These are phyloP conservation scores for Heliocidaris tuberculata DNA, from an alignment of 35 echinoderm and acorn worm genomes.

Conservation along the genomic window DNA sequence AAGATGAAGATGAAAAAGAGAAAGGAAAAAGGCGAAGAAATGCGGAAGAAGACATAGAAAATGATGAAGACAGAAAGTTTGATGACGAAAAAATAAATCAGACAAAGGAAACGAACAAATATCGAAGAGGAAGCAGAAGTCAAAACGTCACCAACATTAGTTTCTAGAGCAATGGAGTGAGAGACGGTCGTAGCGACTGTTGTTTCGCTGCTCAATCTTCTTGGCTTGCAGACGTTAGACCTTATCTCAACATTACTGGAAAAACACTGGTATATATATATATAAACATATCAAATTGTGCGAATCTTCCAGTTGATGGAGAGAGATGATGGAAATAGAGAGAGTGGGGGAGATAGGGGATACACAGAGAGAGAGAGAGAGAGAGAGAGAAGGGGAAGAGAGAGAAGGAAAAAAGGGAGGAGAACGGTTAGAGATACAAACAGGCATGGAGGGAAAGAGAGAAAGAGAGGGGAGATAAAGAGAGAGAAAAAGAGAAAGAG, in stretches of 20 bases:
- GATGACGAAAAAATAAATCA: not conserved
- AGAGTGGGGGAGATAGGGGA: not conserved
- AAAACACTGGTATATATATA: not conserved
- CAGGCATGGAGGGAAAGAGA: not conserved
- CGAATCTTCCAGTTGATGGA: not conserved
- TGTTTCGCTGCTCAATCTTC: too few relatives aligned
- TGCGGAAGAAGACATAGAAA: not conserved
- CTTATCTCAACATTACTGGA: not conserved
- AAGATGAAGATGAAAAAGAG: not conserved
- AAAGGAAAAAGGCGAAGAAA: not conserved
- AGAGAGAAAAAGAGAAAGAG: not conserved
- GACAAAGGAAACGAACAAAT: not conserved
- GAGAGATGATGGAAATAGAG: not conserved
- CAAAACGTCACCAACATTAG: too few relatives aligned
- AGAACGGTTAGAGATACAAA: too few relatives aligned
- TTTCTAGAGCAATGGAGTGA: too few relatives aligned
- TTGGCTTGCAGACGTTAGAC: not conserved
- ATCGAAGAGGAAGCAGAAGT: not conserved
- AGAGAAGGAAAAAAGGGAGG: too few relatives aligned
- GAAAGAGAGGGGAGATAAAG: not conserved
- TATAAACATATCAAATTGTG: slow-evolving; percentile 5
- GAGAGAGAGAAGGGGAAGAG: too few relatives aligned
- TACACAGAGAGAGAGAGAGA: not conserved
- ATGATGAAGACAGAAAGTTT: not conserved
- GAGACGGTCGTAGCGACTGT: too few relatives aligned